These are phyloP conservation scores for Protaetia brevitarsis DNA, from an alignment of 1,140 invertebrate species.

Conservation along the genomic window DNA sequence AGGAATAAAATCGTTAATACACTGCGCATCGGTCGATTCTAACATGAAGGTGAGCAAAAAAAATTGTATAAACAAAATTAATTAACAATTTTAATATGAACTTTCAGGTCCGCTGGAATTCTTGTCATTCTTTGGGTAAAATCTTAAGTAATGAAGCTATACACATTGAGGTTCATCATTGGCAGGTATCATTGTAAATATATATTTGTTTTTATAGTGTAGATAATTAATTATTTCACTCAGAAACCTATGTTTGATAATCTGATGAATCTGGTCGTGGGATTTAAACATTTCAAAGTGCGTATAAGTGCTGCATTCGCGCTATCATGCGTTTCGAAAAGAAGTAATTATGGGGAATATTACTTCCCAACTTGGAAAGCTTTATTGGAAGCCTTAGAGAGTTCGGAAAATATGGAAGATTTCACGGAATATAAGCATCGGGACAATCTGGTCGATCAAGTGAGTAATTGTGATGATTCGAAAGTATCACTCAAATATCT, in stretches of 20 bases:
- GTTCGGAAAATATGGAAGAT: constrained; percentile 70
- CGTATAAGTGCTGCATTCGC: constrained; percentile 79
- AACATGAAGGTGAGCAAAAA: constrained; percentile 68
- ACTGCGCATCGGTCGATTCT: constrained; percentile 62
- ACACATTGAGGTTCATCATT: constrained; percentile 47
- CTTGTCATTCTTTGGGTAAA: constrained; percentile 81
- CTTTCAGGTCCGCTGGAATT: constrained; percentile 78
- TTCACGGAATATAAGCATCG: constrained; percentile 78
- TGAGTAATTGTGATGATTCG: no score
- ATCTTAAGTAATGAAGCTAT: constrained; percentile 65
- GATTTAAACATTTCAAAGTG: constrained; percentile 63
- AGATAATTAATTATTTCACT: not conserved
- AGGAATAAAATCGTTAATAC: constrained; percentile 62
- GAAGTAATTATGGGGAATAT: constrained; percentile 60
- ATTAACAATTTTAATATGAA: constrained; percentile 19
- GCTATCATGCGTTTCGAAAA: constrained; percentile 57
- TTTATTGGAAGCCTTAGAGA: constrained; percentile 67
- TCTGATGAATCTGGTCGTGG: constrained; percentile 52
- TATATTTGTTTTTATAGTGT: not conserved
- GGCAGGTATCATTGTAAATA: constrained; percentile 13
- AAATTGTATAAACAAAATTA: not conserved
- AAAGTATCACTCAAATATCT: no score
- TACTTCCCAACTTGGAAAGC: constrained; percentile 65
- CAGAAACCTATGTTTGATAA: constrained; percentile 49
- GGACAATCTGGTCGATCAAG: constrained; percentile 69